These are phyloP conservation scores for Rhinichthys osculus DNA, from an alignment of 2,797 vertebrate genomes.

Conservation along the genomic window DNA sequence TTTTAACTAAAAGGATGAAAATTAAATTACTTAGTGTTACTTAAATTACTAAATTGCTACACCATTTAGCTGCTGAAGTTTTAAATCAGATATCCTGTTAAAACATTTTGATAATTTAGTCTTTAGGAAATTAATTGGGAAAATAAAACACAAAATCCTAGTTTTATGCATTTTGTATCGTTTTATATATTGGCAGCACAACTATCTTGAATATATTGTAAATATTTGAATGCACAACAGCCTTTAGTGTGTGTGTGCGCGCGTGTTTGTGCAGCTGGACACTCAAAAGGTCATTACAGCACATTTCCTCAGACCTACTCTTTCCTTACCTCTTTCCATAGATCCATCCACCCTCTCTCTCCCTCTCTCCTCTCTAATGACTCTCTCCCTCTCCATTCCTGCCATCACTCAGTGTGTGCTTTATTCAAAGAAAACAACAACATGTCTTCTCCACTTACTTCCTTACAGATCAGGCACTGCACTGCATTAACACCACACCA, in stretches of 20 bases:
- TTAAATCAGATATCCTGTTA: neutral
- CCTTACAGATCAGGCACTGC: slow-evolving; percentile 50
- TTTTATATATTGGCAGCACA: neutral
- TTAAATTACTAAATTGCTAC: neutral
- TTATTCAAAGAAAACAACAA: slow-evolving; percentile 69
- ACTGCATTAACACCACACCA: slow-evolving; percentile 53
- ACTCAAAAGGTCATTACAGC: slow-evolving; percentile 34
- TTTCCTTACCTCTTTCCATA: slow-evolving; percentile 19
- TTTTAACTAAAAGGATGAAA: neutral
- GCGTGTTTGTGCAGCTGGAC: slow-evolving; percentile 65
- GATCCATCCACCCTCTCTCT: slow-evolving; percentile 40
- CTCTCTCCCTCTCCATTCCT: slow-evolving; percentile 23
- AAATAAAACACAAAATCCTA: neutral
- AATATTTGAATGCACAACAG: neutral
- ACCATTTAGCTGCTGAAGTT: neutral
- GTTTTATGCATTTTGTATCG: neutral
- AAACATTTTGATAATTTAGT: neutral
- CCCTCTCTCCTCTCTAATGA: slow-evolving; percentile 25
- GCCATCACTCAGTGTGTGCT: slow-evolving; percentile 61
- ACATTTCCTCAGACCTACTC: slow-evolving; percentile 25
- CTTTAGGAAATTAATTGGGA: neutral
- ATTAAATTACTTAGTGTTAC: neutral
- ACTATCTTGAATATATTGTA: neutral
- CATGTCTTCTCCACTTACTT: slow-evolving; percentile 56
- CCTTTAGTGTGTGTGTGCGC: slow-evolving; percentile 44